Evolutionary conservation across 2,113 vertebrate genomes (phyloP), one percentile per base, ranked within the genome.

Genomic region (Hymenochirus boettgeri): DNA sequence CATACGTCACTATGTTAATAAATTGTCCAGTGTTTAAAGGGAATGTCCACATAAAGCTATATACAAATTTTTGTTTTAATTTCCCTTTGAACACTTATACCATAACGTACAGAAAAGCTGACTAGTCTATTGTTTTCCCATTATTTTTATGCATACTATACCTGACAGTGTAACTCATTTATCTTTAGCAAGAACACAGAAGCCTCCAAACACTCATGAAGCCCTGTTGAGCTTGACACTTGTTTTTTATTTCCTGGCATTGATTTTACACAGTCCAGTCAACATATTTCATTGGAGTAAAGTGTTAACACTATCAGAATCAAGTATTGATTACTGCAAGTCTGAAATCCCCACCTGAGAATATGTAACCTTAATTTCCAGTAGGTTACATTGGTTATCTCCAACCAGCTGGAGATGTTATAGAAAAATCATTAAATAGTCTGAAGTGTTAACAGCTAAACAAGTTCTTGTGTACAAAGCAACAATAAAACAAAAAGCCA

Each of bases 331-430:
- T 85, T 82, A 80, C 57, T 62, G 63, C 54, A 71, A 71, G 69
- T 71, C 72, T 73, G 70, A 83, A 80, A 78, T 77, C 71, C 56
- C 63, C 73, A 73, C 60, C 72, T 75, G 71, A 70, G 76, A 80
- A 86, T 84, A 81, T 84, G 82, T 35, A 77, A 75, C 77, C 75
- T 85, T 82, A 77, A 83, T 86, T 83, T 85, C 72, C 71, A 83
- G 66, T 35, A 76, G 70, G 73, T 76, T 81, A 73, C 42, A 81
- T 73, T 72, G 4, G 6, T 78, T 82, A 77, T 66, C 67, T 74
- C 76, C 71, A 78, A 74, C 63, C 11, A 42, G 65, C 77, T 70
- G 61, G 79, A 79, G 74, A 80, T 65, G 62, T 72, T 82, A 73
- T 51, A 66, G 39, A 59, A 42, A 42, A 74, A 35, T 64, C 64